phyloP scores from a whole-genome alignment of 2,113 vertebrate genomes.

The Rhegmatorhina hoffmannsi region DNA sequence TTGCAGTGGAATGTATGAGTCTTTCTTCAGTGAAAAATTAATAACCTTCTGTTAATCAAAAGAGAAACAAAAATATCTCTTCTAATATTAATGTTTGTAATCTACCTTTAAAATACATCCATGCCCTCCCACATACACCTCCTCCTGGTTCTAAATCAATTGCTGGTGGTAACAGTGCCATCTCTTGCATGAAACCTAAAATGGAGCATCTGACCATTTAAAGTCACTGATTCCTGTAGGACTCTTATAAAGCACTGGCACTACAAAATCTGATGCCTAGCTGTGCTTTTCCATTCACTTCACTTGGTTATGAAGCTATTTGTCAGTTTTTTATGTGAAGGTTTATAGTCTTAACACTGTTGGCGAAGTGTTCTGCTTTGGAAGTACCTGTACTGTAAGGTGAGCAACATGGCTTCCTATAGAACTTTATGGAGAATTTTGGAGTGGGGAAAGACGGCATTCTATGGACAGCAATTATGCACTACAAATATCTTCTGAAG shows the following conservation, averaged over 20 bases:
- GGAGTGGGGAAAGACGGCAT: not conserved
- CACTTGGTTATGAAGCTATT: not conserved
- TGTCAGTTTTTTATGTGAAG: not conserved
- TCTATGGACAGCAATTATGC: not conserved
- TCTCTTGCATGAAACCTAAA: conserved; percentile 53
- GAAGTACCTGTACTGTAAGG: not conserved
- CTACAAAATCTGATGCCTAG: not conserved
- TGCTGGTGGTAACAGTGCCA: conserved; percentile 51
- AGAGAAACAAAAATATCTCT: conserved; percentile 47
- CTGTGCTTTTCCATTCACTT: not conserved
- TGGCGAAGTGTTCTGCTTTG: not conserved
- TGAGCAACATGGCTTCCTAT: not conserved
- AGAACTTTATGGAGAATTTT: not conserved
- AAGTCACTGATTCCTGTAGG: not conserved
- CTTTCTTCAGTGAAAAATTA: conserved; percentile 9
- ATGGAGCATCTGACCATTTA: conserved; percentile 38
- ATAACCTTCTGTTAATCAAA: conserved; percentile 33
- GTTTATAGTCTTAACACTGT: not conserved
- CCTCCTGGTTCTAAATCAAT: conserved; percentile 34
- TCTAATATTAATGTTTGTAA: conserved; percentile 48
- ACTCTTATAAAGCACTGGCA: not conserved
- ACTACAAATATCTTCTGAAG: not conserved
- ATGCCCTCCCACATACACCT: not conserved
- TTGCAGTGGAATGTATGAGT: not conserved
- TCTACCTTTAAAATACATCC: conserved; percentile 40